phyloP scores from a whole-genome alignment of 1,140 invertebrate genomes.

The Bombus ignitus region DNA sequence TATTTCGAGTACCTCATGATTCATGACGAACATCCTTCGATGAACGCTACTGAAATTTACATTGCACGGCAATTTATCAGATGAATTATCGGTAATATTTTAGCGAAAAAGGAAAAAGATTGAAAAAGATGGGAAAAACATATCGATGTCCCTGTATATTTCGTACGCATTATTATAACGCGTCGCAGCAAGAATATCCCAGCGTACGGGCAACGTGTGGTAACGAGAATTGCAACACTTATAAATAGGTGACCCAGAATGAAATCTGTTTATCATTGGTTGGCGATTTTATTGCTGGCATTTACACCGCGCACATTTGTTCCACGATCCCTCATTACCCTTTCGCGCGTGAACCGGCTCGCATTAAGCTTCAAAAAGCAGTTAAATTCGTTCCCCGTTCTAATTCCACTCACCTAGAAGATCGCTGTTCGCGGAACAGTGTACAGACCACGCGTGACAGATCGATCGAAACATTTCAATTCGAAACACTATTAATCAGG shows the following conservation, averaged over 20 bases:
- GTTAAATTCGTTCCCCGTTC: slow-evolving; percentile 23
- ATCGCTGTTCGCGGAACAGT: slow-evolving; percentile 7
- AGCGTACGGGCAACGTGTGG: slow-evolving; percentile 61
- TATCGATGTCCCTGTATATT: background rate
- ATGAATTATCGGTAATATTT: background rate
- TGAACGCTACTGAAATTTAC: background rate
- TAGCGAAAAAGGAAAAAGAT: background rate
- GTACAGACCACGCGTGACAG: slow-evolving; percentile 16
- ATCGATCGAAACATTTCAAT: background rate
- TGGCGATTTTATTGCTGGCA: slow-evolving; percentile 69
- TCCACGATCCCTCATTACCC: slow-evolving; percentile 49
- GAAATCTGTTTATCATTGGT: slow-evolving; percentile 73
- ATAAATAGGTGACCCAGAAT: slow-evolving; percentile 79
- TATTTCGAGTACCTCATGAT: background rate
- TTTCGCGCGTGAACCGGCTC: slow-evolving; percentile 52
- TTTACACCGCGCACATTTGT: slow-evolving; percentile 50
- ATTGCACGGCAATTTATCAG: no score
- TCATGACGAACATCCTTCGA: background rate
- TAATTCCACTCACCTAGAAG: slow-evolving; percentile 7
- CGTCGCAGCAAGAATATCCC: slow-evolving; percentile 63
- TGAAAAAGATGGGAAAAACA: background rate
- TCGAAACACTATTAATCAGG: slow-evolving; percentile 28
- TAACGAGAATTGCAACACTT: slow-evolving; percentile 70
- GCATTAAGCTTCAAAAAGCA: slow-evolving; percentile 22
- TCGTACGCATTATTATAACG: slow-evolving; percentile 41